These are phyloP conservation scores for Antitype chi DNA, from an alignment of 2,888 invertebrate species.

Conservation along the genomic window DNA sequence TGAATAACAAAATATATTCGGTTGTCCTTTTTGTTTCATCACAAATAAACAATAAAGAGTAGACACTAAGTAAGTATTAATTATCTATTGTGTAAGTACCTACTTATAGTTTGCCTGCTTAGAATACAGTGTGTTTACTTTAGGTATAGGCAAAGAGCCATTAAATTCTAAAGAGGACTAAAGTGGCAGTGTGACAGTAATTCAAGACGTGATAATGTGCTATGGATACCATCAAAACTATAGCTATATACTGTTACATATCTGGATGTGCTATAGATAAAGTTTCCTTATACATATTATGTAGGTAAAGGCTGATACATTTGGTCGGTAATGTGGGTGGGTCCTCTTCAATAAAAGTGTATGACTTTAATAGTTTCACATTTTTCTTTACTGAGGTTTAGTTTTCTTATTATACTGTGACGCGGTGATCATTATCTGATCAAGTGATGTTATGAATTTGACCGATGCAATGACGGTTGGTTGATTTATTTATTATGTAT, in stretches of 20 bases:
- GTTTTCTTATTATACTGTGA: no score
- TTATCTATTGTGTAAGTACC: neutral
- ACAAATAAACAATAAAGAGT: neutral
- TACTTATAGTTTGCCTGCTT: neutral
- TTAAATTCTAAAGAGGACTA: neutral
- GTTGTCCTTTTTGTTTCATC: conserved; percentile 6
- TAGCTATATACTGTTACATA: neutral
- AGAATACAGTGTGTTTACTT: neutral
- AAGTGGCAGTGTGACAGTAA: neutral
- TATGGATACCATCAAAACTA: neutral
- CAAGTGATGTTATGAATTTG: no score
- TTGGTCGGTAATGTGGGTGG: neutral
- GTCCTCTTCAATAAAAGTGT: neutral
- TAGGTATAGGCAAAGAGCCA: neutral
- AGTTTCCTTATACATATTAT: neutral
- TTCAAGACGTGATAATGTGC: neutral
- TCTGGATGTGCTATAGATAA: neutral
- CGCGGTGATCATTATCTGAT: no score
- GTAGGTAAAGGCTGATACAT: neutral
- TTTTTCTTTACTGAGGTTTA: no score
- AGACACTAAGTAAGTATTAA: neutral
- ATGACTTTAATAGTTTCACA: no score
- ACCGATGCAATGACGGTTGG: no score
- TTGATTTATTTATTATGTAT: no score
- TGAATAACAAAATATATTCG: conserved; percentile 15